Percentiles rank a stretch among this genome's conserved stretches.
phyloP scores from a whole-genome alignment of 2,797 vertebrate species.

The Paramormyrops hopkinsi region DNA sequence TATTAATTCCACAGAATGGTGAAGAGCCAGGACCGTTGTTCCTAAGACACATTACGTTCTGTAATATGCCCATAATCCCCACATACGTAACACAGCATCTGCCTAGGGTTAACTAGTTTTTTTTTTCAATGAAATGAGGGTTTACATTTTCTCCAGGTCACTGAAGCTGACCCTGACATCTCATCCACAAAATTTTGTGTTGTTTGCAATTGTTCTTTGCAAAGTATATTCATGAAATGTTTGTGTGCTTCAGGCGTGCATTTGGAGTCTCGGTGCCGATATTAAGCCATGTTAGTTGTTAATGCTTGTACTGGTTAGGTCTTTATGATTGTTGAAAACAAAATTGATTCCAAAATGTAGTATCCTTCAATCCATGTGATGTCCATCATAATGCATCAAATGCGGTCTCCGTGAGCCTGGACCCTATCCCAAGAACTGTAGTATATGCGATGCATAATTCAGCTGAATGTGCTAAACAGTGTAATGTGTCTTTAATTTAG shows the following conservation, averaged over 20 bases:
- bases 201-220: neutral
- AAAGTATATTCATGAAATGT: neutral
- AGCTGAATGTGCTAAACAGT: neutral
- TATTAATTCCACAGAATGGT: neutral
- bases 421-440: neutral
- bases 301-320: neutral
- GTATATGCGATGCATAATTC: neutral
- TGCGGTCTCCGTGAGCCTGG: neutral
- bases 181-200: neutral
- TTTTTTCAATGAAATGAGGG: neutral
- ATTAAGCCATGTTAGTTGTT: neutral
- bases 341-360: neutral
- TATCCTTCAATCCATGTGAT: neutral
- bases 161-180: neutral
- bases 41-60: neutral
- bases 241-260: neutral
- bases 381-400: neutral
- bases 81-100: neutral
- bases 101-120: neutral
- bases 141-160: neutral
- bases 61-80: neutral
- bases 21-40: neutral
- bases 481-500: neutral
- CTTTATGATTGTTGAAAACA: neutral
- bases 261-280: neutral